These are phyloP conservation scores for Stomorhina lunata DNA, from an alignment of 2,888 invertebrate genomes.

Conservation along the genomic window DNA sequence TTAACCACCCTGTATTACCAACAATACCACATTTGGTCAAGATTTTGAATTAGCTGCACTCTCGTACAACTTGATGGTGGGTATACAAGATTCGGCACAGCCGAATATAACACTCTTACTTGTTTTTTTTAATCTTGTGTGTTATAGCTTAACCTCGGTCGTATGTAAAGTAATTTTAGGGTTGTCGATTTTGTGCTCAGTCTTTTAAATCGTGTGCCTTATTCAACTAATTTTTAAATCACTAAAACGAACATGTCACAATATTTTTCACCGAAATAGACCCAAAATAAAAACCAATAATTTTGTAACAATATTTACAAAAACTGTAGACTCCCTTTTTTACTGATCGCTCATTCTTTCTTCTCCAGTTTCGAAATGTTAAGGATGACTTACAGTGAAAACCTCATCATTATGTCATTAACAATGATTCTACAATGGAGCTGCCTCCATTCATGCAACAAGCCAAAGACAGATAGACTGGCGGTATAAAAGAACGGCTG, in stretches of 20 bases:
- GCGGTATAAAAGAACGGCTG: neutral
- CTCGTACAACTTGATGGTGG: too few relatives aligned
- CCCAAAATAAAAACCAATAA: conserved; percentile 26
- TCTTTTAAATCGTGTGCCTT: neutral
- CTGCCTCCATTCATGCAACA: conserved; percentile 14
- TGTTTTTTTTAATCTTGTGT: too few relatives aligned
- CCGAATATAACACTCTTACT: too few relatives aligned
- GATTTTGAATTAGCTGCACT: too few relatives aligned
- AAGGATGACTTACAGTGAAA: conserved; percentile 29
- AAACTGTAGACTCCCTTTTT: conserved; percentile 55
- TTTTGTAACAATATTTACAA: conserved; percentile 40
- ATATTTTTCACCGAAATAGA: conserved; percentile 46
- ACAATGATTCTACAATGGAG: conserved; percentile 25
- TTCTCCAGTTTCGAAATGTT: neutral
- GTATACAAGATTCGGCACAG: too few relatives aligned
- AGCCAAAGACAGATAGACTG: neutral
- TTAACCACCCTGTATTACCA: too few relatives aligned
- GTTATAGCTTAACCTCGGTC: too few relatives aligned
- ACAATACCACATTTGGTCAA: too few relatives aligned
- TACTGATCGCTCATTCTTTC: neutral
- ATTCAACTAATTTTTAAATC: conserved; percentile 26
- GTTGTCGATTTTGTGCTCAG: neutral
- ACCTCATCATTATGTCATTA: conserved; percentile 47
- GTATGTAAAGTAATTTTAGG: too few relatives aligned
- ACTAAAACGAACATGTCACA: conserved; percentile 50